Evolutionary conservation across 1,140 invertebrate species (phyloP), one percentile per base, ranked within the genome.

Genomic region (Lutraria rhynchaena): DNA sequence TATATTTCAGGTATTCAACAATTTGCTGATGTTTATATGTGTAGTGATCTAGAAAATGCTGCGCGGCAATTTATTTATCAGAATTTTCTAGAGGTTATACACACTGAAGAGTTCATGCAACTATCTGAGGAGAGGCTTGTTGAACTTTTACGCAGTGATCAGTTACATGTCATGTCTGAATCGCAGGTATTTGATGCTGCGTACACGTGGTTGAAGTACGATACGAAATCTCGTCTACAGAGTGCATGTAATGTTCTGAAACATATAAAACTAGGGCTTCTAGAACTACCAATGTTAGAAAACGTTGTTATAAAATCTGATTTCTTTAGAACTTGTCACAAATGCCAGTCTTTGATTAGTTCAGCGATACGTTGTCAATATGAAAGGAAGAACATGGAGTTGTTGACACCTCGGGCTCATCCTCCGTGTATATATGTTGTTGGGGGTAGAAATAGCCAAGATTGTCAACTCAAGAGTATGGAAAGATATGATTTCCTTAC

Each of bases 181-280:
- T 81, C 86, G n/a, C 87, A 96, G 95, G 96, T 98, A 71, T 88
- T 89, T 78, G 89, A 92, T 58, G 90, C 91, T 1, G 88, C 87
- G 0, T 86, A 84, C 9, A 76, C 84, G 1, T 92, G 91, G 91
- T 77, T 92, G 15, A 86, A 90, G 53, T 89, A 86, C 65, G 89
- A 90, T 70, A 81, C 85, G 0, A 69, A 78, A 17, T 81, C 82
- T 22, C 76, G 89, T 19, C 49, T 81, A 17, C 61, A 83, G 11
- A 84, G 77, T 41, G 85, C 89, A 24, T 91, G 91, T 70, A 71
- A 76, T 29, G 69, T 91, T 19, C 78, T 92, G 13, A 87, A 89
- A 53, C 82, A 89, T 60, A 86, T 92, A 17, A 87, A 88, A 61
- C 84, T 92, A 9, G 86, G 88, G 11, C 75, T 91, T 22, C 82